Evolutionary conservation across 2,888 invertebrate genomes (phyloP), one percentile per base, ranked within the genome.

Genomic region (Heliconius hortense): DNA sequence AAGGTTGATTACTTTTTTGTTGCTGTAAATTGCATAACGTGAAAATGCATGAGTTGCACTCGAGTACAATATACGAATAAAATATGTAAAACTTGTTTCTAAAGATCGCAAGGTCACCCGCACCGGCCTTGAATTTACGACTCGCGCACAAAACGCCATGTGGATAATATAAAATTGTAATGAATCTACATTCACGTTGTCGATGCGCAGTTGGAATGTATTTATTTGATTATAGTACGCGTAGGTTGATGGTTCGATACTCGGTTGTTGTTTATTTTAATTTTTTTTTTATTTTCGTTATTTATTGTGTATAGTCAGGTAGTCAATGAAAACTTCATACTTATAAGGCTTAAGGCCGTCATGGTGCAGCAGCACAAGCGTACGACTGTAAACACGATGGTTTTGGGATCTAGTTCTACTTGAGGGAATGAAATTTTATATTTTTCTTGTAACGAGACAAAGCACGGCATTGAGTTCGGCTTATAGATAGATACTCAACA

Each of bases 71-170:
- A 56, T 35, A 35, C 35, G 35, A 2, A 62, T 18, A 62, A 59
- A 35, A 35, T 35, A 77, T 71, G 56, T 31, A 24, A 69, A 75
- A 77, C 77, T 43, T 66, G 75, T 75, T 75, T 66, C n/a, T 56
- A 69, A 73, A 75, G 77, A 73, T 75, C 53, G 66, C 77, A 67
- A 73, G 72, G 70, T 43, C 66, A 56, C 53, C 43, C 39, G 28
- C n/a, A 7, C 2, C 62, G 77, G 71, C 77, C 77, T 77, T 77
- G 77, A 63, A 15, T 62, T 67, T 62, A 67, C 59, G 39, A 64
- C 28, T 31, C 48, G 43, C 63, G 56, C 63, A 35, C 39, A 15
- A 39, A 66, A 43, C 66, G 24, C 24, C 39, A 26, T 18, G 24
- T 24, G 24, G n/a, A 24, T 21, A 48, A 48, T 48, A 48, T 64